Percentiles rank a stretch among this genome's conserved stretches.
Conservation (phyloP, 2,888 invertebrate species). For the Adineta ricciae region DNA sequence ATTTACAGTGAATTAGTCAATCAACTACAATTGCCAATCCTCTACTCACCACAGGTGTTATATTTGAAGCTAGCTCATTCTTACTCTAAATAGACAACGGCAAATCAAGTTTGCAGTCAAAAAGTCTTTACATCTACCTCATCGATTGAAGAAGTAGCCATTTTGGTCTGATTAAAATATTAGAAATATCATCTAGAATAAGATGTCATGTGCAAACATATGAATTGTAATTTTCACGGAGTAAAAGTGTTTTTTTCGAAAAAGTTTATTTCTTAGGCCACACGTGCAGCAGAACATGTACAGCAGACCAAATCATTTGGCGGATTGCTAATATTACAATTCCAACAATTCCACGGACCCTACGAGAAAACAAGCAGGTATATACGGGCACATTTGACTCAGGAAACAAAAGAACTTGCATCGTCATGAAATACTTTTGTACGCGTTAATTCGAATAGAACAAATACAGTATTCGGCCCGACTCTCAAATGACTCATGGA, state of each 20-base stretch:
- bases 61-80: not conserved
- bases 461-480: slow-evolving; percentile 7
- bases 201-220: not conserved
- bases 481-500: not conserved
- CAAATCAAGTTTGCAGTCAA: too few relatives aligned
- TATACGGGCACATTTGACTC: not conserved
- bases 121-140: not conserved
- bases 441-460: not conserved
- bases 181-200: not conserved
- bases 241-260: not conserved
- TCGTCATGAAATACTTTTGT: not conserved
- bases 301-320: not conserved
- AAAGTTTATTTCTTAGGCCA: not conserved
- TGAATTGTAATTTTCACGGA: too few relatives aligned
- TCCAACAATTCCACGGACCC: not conserved
- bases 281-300: not conserved
- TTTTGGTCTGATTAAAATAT: not conserved
- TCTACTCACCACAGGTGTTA: not conserved
- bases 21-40: not conserved
- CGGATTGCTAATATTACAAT: not conserved
- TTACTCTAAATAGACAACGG: not conserved
- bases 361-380: not conserved
- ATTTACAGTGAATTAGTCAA: not conserved
- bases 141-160: not conserved
- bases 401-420: not conserved